Percentiles rank a stretch among this genome's conserved stretches.
These are phyloP conservation scores for Stenotaenia linearis DNA, from an alignment of 2,888 invertebrate genomes.

Conservation along the genomic window DNA sequence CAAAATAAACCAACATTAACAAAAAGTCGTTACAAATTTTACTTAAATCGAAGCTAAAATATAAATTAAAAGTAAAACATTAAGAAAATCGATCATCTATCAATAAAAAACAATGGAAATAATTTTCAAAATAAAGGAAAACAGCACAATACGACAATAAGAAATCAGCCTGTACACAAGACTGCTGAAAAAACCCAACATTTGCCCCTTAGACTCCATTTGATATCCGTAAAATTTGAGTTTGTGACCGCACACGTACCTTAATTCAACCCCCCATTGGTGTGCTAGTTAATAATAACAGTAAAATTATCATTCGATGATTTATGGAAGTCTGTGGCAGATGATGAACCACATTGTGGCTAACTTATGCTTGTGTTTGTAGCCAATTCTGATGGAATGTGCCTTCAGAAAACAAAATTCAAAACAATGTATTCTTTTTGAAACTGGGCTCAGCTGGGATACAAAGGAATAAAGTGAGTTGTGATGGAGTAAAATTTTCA, in stretches of 20 bases:
- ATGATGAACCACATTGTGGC: slow-evolving; percentile 15
- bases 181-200: slow-evolving; percentile 1
- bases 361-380: background rate
- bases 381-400: slow-evolving; percentile 8
- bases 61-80: background rate
- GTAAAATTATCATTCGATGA: background rate
- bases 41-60: background rate
- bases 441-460: background rate
- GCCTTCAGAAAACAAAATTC: background rate
- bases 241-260: background rate
- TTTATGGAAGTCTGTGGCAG: background rate
- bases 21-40: background rate
- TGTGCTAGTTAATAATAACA: background rate
- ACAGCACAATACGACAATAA: background rate
- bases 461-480: background rate
- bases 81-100: background rate
- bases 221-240: background rate
- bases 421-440: background rate
- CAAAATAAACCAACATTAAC: background rate
- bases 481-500: background rate
- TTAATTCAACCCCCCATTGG: background rate
- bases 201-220: background rate
- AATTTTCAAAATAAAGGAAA: background rate
- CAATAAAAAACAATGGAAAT: background rate
- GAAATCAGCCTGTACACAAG: slow-evolving; percentile 15